Conservation (phyloP, 2,113 vertebrate genomes). For the Trematomus loennbergii region DNA sequence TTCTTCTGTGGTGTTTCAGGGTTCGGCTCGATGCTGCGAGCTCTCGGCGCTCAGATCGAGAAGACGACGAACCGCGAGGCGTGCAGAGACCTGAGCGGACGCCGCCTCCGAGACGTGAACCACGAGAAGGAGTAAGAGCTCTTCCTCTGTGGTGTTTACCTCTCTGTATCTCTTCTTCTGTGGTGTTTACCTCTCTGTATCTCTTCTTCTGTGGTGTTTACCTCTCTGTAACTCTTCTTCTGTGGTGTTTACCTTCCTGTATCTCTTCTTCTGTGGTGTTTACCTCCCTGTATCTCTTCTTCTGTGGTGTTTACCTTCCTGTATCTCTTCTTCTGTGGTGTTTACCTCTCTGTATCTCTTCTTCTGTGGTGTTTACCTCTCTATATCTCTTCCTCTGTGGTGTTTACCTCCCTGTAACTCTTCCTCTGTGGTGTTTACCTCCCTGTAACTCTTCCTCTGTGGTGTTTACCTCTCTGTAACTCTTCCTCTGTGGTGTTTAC, state of each 20-base stretch:
- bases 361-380: not conserved
- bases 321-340: too few species aligned
- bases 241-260: not conserved
- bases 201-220: not conserved
- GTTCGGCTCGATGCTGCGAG: constrained; percentile 97
- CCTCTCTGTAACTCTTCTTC: too few species aligned
- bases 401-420: not conserved
- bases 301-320: not conserved
- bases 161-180: not conserved
- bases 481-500: not conserved
- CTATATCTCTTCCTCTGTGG: not conserved
- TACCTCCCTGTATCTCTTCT: not conserved
- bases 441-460: not conserved
- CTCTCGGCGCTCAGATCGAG: constrained; percentile 97
- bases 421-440: not conserved
- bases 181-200: not conserved
- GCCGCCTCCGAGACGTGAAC: constrained; percentile 95
- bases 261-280: not conserved
- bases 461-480: not conserved
- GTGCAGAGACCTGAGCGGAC: constrained; percentile 94
- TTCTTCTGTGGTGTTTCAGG: constrained; percentile 78
- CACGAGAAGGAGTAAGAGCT: constrained; percentile 94
- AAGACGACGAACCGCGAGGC: constrained; percentile 98
- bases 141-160: not conserved
- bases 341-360: not conserved